Evolutionary conservation across 2,113 vertebrate species (phyloP).

Genomic region (Mormoops blainvillei): DNA sequence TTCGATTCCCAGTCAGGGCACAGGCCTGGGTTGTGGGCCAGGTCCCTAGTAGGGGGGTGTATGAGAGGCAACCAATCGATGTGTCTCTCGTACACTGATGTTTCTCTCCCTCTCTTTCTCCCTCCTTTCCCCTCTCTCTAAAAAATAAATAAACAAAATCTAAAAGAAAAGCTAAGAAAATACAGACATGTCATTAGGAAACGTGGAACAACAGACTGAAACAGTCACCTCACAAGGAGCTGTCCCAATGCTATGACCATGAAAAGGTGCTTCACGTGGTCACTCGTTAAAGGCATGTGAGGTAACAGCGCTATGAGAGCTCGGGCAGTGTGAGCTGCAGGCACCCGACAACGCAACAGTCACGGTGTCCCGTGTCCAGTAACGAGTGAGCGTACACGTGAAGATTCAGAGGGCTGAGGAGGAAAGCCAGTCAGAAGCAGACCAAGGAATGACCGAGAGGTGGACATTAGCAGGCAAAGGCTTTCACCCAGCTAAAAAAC

Average conservation of each 20-base stretch:
- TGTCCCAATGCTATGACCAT: rapidly evolving
- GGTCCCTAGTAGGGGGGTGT: no score
- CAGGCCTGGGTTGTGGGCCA: no score
- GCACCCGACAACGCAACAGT: rapidly evolving
- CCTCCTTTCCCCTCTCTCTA: no score
- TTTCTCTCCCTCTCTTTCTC: no score
- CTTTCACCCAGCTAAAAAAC: not conserved
- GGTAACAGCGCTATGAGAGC: rapidly evolving
- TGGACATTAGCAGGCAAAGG: rapidly evolving
- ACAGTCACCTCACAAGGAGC: not conserved
- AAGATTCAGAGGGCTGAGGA: not conserved
- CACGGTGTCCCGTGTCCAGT: rapidly evolving
- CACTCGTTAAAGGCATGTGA: rapidly evolving
- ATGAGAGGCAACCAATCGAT: no score
- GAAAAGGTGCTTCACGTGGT: rapidly evolving
- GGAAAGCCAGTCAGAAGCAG: not conserved
- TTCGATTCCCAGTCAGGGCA: no score
- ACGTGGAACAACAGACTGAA: not conserved
- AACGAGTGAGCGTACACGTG: rapidly evolving
- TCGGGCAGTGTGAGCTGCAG: rapidly evolving
- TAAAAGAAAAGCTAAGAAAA: no score
- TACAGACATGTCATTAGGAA: not conserved
- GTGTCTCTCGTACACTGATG: no score
- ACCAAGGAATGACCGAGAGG: not conserved
- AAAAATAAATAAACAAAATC: no score